Base-by-base conservation (phyloP, 2,888 invertebrate genomes). In the Augiades crinisus region DNA sequence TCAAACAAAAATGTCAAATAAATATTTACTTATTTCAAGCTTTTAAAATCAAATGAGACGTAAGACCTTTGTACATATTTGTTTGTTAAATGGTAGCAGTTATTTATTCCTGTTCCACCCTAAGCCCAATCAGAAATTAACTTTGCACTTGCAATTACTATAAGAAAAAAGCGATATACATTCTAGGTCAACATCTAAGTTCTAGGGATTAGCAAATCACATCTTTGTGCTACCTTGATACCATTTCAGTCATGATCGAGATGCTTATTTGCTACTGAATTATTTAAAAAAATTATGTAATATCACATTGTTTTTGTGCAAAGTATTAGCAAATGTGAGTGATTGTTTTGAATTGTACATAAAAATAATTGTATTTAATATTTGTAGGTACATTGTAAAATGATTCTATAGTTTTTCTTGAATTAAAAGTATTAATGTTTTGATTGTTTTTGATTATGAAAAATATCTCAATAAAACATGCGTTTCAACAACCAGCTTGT, bases 341-440 rank as follows among this genome's bases (percentile, higher is more conserved):
- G 60, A 63, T 62, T 64, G 60, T 61, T 64, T 63, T 65, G 47
- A 63, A 68, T 70, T 79, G 76, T 79, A 77, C 64, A 78, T 77
- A 80, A 71, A n/a, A 67, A 63, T 65, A 66, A 67, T 41, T 61
- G 47, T 53, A 53, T 45, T 58, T 55, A 57, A 66, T 64, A 66
- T 64, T 61, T 68, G 72, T 76, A 75, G 73, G 66, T 65, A 73
- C 72, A 75, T 70, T 81, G 72, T 78, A 76, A 72, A 80, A 78
- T 75, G 78, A 78, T 79, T 83, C 81, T 78, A 73, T 72, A 61
- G 62, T 60, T 60, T 60, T 75, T 81, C 79, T 75, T 79, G 76
- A 79, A 84, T 67, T 80, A 81, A 82, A 83, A 60, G 67, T 81
- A 76, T 78, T 74, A 77, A 79, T 75, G 76, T 78, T 79, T 67